Base-by-base conservation (phyloP, 2,888 invertebrate species). In the Pyrochroa serraticornis region DNA sequence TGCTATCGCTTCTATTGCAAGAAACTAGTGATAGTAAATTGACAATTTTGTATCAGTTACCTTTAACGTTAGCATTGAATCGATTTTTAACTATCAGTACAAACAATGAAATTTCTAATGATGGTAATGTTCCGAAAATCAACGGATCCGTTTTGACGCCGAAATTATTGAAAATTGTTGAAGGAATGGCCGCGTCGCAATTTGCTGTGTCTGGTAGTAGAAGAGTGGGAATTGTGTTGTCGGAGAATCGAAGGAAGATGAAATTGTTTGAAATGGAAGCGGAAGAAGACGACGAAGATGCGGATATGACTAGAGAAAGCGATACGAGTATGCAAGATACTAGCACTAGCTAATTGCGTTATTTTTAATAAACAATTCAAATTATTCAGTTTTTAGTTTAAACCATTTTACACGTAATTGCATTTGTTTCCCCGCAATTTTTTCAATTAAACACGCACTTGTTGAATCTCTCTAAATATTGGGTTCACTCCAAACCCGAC, bases 191-290 rank as follows among this genome's bases (percentile, higher is more conserved):
- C 64, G 87, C 87, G 1, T 84, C 84, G 55, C 80, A 83, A 60
- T 84, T 96, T 71, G 90, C 95, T 1, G 95, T 95, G 2, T 94
- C 94, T 39, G 95, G 95, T 0, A 87, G 88, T 3, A 79, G 89
- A 32, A 90, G 91, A 80, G 93, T 96, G 6, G 90, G 93, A 6
- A 91, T 95, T 36, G 87, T 96, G 42, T 81, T 95, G 36, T 90
- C 92, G 9, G 90, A 91, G 67, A 92, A 86, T 69, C 82, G 83
- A 49, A 86, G 92, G 57, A 91, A 93, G 76, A 90, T 96, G 38
- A 84, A 93, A 60, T 84, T 95, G 43, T 92, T 92, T 75, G 94
- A 96, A 78, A 95, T 95, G 88, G 96, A 96, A 81, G 91, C 89
- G 0, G 95, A 95, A 73, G 95, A 93, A 14, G 92, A 92, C 53